phyloP scores from a whole-genome alignment of 2,888 invertebrate species.

The Norana najaformis region DNA sequence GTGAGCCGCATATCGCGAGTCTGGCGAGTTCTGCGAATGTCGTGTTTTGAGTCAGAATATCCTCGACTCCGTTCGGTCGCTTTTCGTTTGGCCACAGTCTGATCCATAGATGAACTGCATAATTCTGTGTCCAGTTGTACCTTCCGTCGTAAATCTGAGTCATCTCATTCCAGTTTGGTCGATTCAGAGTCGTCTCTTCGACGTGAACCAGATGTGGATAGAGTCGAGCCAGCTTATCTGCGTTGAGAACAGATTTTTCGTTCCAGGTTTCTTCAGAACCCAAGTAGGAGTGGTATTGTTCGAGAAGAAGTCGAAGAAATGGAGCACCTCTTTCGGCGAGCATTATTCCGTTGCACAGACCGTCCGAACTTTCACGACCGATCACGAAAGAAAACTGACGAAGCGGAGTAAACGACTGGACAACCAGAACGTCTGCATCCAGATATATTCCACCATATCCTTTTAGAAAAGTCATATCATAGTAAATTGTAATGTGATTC shows the following conservation, averaged over 20 bases:
- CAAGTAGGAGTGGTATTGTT: conserved; percentile 25
- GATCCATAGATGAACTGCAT: conserved; percentile 49
- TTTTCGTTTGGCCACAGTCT: neutral
- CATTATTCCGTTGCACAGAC: conserved; percentile 39
- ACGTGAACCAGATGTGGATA: conserved; percentile 40
- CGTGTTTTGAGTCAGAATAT: neutral
- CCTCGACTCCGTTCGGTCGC: neutral
- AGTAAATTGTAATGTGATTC: too few relatives aligned
- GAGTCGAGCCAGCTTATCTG: conserved; percentile 18
- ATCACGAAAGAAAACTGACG: conserved; percentile 28
- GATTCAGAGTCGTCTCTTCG: conserved; percentile 31
- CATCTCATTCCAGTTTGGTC: conserved; percentile 33
- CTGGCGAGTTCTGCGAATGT: neutral
- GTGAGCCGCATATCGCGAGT: neutral
- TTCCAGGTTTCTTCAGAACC: neutral
- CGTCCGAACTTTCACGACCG: conserved; percentile 37
- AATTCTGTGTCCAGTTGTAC: conserved; percentile 42
- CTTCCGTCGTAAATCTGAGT: conserved; percentile 27
- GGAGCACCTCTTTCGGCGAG: conserved; percentile 31
- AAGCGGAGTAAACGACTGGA: conserved; percentile 39
- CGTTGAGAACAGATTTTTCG: conserved; percentile 29
- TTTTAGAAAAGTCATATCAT: neutral
- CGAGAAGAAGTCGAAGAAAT: conserved; percentile 37
- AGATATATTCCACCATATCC: conserved; percentile 42
- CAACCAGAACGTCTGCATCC: conserved; percentile 41